phyloP scores from a whole-genome alignment of 2,888 invertebrate genomes.

The Pecten maximus region DNA sequence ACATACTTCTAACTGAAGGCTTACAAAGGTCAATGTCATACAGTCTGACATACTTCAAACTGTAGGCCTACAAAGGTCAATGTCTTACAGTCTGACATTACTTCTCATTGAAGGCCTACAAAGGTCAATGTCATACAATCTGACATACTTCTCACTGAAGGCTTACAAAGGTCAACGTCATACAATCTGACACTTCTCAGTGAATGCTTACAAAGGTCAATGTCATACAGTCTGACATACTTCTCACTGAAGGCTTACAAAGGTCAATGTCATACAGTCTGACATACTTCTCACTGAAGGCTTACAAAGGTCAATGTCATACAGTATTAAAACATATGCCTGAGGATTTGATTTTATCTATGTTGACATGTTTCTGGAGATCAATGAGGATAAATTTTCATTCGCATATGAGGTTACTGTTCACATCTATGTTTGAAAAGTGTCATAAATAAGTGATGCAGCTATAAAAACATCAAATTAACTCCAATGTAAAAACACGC shows the following conservation, averaged over 20 bases:
- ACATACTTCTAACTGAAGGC: too few relatives aligned
- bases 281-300: not conserved
- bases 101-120: not conserved
- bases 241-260: not conserved
- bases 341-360: not conserved
- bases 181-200: too few relatives aligned
- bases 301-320: not conserved
- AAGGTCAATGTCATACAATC: not conserved
- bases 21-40: not conserved
- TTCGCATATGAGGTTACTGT: not conserved
- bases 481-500: too few relatives aligned
- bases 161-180: not conserved
- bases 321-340: not conserved
- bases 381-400: not conserved
- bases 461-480: too few relatives aligned
- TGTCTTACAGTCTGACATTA: not conserved
- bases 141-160: not conserved
- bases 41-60: not conserved
- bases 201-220: too few relatives aligned
- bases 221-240: not conserved
- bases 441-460: not conserved
- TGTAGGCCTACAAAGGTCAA: not conserved
- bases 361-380: not conserved
- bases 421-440: not conserved
- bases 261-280: not conserved